Base-by-base conservation (phyloP, 30 jellyfish, hydroid and myxozoan genomes). In the Aurelia aurita region DNA sequence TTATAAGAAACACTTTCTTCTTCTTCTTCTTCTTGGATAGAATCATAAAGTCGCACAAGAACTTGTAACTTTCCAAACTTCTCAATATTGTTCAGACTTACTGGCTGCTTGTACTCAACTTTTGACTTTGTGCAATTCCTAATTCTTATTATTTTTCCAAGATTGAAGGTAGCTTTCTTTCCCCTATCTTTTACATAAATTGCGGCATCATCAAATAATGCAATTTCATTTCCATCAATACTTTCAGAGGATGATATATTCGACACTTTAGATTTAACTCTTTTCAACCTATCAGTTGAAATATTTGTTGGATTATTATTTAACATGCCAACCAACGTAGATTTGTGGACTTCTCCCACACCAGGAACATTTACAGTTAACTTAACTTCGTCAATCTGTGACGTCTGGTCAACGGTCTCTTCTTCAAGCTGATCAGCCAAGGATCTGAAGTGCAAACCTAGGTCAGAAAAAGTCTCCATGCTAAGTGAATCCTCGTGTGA, bases 311-410 rank as follows among this genome's bases (percentile, higher is more conserved):
- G 74, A 28, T 62, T 3, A 23, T 62, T 23, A 62, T 62, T 62
- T 44, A 62, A 62, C 35, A 1, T 62, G 2, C 74, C 74, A 62
- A 62, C 28, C 11, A 62, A 62, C 4, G 74, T 62, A 16, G 74
- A 62, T 26, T 62, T n/a, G 45, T 62, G 74, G n/a, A 62, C 74
- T 28, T 62, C 74, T 62, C 74, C 74, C 15, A 62, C 45, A 62
- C 45, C 35, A 62, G 74, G 74, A 62, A 23, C 35, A 62, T 23
- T 62, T 62, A 62, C 74, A 62, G 35, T 62, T 44, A 62, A 62
- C 74, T 62, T 62, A 20, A 23, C 35, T 26, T 10, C 9, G 11
- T 28, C 15, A 28, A 12, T 16, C 26, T 62, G 74, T 16, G 35
- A n/a, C 6, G 35, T 28, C 45, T 62, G 45, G 45, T 62, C 35